Percentiles rank a stretch among this genome's conserved stretches.
Conservation (phyloP, 2,888 invertebrate genomes). For the Temnothorax rugatulus region DNA sequence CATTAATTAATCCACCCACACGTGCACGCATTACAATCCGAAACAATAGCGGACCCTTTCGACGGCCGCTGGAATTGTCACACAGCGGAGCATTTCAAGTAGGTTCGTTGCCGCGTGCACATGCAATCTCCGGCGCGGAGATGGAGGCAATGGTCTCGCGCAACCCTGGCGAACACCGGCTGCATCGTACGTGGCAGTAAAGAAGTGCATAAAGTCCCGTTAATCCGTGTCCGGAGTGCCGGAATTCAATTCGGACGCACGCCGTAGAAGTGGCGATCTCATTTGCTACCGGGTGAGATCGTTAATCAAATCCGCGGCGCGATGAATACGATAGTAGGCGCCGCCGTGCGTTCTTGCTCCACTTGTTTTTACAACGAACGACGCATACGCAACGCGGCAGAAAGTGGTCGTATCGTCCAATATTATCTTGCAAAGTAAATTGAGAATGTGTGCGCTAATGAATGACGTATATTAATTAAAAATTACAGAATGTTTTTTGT, state of each 20-base stretch:
- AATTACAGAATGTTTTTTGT: background rate
- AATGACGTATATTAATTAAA: conserved; percentile 25
- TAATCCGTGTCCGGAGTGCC: conserved; percentile 69
- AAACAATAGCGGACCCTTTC: conserved; percentile 71
- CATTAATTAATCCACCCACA: conserved; percentile 75
- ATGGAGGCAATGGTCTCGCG: conserved; percentile 60
- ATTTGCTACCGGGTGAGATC: conserved; percentile 68
- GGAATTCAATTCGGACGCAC: conserved; percentile 70
- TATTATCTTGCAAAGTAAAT: conserved; percentile 14
- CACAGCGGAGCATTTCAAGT: conserved; percentile 74
- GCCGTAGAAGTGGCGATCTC: conserved; percentile 65
- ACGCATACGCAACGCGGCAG: background rate
- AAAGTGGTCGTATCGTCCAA: background rate
- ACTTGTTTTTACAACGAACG: conserved; percentile 31
- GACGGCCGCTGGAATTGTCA: conserved; percentile 67
- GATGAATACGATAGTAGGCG: conserved; percentile 59
- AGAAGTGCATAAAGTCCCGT: conserved; percentile 73
- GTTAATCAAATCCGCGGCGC: conserved; percentile 71
- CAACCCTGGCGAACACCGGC: conserved; percentile 57
- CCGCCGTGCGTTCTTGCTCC: background rate
- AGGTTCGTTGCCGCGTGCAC: conserved; percentile 64
- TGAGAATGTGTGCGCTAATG: conserved; percentile 22
- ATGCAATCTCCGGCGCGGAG: conserved; percentile 73
- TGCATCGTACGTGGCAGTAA: conserved; percentile 58
- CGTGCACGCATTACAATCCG: conserved; percentile 64